Base-by-base conservation (phyloP, 2,797 vertebrate genomes). In the Moxostoma hubbsi region DNA sequence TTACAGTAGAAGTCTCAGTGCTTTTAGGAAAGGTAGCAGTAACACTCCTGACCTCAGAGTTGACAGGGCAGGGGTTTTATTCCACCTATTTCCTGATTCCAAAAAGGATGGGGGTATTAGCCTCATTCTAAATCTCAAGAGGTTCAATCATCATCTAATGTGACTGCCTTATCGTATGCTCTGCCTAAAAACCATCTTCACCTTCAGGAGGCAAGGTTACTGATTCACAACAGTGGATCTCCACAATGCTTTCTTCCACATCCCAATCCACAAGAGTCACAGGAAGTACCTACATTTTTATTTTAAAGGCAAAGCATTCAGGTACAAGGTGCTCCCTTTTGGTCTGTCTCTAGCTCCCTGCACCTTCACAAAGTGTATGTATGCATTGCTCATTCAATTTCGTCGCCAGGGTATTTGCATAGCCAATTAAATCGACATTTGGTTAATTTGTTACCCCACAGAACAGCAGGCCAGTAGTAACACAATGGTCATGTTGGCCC, bases 141-240 rank as follows among this genome's bases (percentile, higher is more conserved):
- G 4, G 57, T 13, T 68, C 3, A 68, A 68, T 24, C 0, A 11
- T 24, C 11, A 53, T 51, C 50, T 53, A 4, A 50, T 24, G 15
- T 2, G 1, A 7, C 4, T 69, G 50, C 50, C 50, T 12, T 68
- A 53, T 51, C 16, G 5, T 24, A 53, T 43, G 8, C 66, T 69
- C 2, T 36, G 1, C 11, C 11, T 54, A 9, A 50, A 47, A 67
- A 51, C 65, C 15, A 9, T 68, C 8, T 24, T 68, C 51, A 65
- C 4, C 5, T 53, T 65, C 16, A 13, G 36, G 16, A 68, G 49
- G 12, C 4, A 67, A 24, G 3, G 16, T 10, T 1, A 12, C 6
- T 67, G 65, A 15, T 67, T 66, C 16, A 67, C 15, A 51, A 51
- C 47, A 13, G 15, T 67, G 16, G 65, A 67, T 18, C 65, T 67